Evolutionary conservation across 2,888 invertebrate genomes (phyloP).

Genomic region (Liodrosophila aerea): DNA sequence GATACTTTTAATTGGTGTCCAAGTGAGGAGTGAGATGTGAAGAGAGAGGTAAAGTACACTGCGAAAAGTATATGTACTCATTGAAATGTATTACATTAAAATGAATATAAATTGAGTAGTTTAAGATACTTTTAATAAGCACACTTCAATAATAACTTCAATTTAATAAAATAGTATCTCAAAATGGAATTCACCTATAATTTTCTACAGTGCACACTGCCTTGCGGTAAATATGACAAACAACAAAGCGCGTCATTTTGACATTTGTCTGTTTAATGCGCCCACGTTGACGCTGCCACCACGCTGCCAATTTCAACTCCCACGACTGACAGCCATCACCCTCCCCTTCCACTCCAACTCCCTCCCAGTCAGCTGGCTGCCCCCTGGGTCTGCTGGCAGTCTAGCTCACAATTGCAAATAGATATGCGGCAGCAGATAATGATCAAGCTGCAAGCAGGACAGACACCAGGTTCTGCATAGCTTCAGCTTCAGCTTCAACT

Average conservation of each 20-base stretch:
- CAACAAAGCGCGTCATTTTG: constrained; percentile 79
- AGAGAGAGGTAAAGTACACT: neutral
- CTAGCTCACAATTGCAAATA: constrained; percentile 52
- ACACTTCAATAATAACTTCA: too few species aligned
- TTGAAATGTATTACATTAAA: too few species aligned
- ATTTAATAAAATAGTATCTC: too few species aligned
- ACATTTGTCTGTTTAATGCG: constrained; percentile 74
- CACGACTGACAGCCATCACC: constrained; percentile 55
- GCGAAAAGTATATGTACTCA: too few species aligned
- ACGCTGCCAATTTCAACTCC: constrained; percentile 61
- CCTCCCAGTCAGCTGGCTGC: neutral
- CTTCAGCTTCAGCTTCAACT: constrained; percentile 25
- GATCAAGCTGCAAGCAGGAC: constrained; percentile 32
- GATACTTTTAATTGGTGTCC: too few species aligned
- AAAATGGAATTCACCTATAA: too few species aligned
- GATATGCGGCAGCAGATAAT: constrained; percentile 72
- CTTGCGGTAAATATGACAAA: constrained; percentile 77
- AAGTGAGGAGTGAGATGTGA: constrained; percentile 14
- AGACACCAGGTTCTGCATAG: constrained; percentile 17
- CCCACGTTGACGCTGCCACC: constrained; percentile 61
- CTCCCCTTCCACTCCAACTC: neutral
- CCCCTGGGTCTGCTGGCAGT: neutral
- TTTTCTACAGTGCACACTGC: constrained; percentile 5
- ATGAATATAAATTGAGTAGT: too few species aligned
- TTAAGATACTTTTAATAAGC: too few species aligned